Evolutionary conservation across 1,140 invertebrate species (phyloP).

Genomic region (Cherax destructor): DNA sequence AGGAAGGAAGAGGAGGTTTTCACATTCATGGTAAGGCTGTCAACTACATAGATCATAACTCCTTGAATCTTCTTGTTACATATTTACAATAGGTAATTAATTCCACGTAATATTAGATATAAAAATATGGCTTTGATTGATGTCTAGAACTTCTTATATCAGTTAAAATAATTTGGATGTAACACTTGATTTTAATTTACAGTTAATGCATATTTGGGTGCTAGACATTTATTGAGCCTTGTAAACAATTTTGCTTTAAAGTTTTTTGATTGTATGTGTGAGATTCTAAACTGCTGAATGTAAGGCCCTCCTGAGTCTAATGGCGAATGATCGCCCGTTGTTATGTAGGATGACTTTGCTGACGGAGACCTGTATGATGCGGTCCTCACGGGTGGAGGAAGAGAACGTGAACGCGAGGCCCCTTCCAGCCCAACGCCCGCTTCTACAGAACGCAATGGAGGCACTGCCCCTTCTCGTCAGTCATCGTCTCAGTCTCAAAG

Average conservation of each 20-base stretch:
- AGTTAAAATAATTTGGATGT: background rate
- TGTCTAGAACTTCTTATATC: conserved; percentile 45
- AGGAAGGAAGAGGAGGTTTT: background rate
- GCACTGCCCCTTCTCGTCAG: conserved; percentile 41
- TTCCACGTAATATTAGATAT: conserved; percentile 17
- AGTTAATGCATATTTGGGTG: background rate
- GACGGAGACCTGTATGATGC: conserved; percentile 72
- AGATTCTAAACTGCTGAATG: conserved; percentile 43
- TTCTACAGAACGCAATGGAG: conserved; percentile 65
- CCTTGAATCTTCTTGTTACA: conserved; percentile 47
- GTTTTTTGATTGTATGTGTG: conserved; percentile 23
- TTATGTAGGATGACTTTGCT: conserved; percentile 72
- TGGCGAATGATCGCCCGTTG: conserved; percentile 54
- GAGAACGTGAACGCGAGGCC: conserved; percentile 64
- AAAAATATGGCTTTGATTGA: conserved; percentile 48
- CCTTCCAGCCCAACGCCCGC: conserved; percentile 58
- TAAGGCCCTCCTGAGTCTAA: conserved; percentile 57
- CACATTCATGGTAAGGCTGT: conserved; percentile 56
- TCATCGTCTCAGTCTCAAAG: conserved; percentile 29
- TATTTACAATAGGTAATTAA: conserved; percentile 31
- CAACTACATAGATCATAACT: conserved; percentile 23
- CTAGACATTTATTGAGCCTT: conserved; percentile 63
- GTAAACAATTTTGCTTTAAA: conserved; percentile 23
- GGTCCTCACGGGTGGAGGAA: conserved; percentile 70
- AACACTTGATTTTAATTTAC: conserved; percentile 7